A percentile compares a stretch with the other conserved stretches of the same genome.
Evolutionary conservation across 2,888 invertebrate genomes (phyloP).

Genomic region (Orchesella flavescens): DNA sequence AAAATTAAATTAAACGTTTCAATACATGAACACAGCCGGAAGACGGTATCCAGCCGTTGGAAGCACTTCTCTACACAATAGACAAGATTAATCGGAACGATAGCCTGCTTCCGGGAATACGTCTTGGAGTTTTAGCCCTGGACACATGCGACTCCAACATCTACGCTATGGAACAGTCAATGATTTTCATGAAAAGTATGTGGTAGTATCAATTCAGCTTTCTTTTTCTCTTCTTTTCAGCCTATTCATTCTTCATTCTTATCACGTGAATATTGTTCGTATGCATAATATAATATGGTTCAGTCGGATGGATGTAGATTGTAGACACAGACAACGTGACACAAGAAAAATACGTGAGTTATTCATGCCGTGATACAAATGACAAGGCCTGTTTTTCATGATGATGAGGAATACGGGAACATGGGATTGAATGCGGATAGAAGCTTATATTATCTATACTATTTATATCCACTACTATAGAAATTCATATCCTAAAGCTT

Average conservation of each 20-base stretch:
- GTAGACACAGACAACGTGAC: too few relatives aligned
- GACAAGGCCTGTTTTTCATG: too few relatives aligned
- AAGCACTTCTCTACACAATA: conserved; percentile 81
- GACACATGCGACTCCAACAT: conserved; percentile 81
- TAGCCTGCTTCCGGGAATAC: conserved; percentile 79
- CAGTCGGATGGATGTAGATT: too few relatives aligned
- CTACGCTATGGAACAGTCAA: conserved; percentile 81
- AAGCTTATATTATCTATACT: too few relatives aligned
- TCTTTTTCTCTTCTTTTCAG: background rate
- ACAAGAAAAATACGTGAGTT: too few relatives aligned
- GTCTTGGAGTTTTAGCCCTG: conserved; percentile 78
- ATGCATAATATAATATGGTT: too few relatives aligned
- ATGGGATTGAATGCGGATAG: too few relatives aligned
- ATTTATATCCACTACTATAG: too few relatives aligned
- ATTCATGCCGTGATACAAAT: too few relatives aligned
- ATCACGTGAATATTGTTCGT: too few relatives aligned
- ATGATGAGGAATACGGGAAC: too few relatives aligned
- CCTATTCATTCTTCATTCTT: background rate
- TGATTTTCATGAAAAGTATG: conserved; percentile 80
- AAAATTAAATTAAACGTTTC: background rate
- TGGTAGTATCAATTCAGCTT: background rate
- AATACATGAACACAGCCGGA: conserved; percentile 76
- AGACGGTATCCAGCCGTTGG: conserved; percentile 82
- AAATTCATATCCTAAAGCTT: too few relatives aligned
- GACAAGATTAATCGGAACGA: conserved; percentile 80